These are phyloP conservation scores for Tachina grossa DNA, from an alignment of 2,888 invertebrate genomes.

Conservation along the genomic window DNA sequence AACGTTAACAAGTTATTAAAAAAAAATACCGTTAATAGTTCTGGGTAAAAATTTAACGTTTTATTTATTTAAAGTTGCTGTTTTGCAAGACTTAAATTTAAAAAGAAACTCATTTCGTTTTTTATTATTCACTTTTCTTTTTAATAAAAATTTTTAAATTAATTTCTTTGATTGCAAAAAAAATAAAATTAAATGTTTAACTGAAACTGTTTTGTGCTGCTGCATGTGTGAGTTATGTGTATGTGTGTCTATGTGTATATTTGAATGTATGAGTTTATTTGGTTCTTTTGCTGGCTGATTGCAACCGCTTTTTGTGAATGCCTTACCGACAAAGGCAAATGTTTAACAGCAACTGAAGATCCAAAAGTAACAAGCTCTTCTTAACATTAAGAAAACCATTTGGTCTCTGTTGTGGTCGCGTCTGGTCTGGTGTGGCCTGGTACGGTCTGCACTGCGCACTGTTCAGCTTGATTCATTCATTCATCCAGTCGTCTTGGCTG, in stretches of 20 bases:
- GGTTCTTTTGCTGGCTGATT: constrained; percentile 6
- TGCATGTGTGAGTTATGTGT: constrained; percentile 1
- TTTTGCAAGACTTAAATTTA: not conserved
- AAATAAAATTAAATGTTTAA: not conserved
- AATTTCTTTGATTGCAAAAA: constrained; percentile 46
- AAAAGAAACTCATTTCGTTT: constrained; percentile 2
- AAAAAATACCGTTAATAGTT: constrained; percentile 55
- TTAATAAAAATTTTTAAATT: constrained; percentile 10
- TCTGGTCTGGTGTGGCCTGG: constrained; percentile 30
- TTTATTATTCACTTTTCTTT: constrained; percentile 62
- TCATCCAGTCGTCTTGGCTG: constrained; percentile 29
- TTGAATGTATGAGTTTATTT: not conserved
- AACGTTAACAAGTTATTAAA: constrained; percentile 42
- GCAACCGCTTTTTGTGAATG: constrained; percentile 63
- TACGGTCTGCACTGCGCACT: constrained; percentile 47
- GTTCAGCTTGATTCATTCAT: constrained; percentile 21
- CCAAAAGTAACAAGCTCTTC: constrained; percentile 71
- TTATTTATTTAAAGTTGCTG: constrained; percentile 3
- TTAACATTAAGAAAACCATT: constrained; percentile 66
- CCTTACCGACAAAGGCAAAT: constrained; percentile 74
- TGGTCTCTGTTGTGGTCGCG: constrained; percentile 56
- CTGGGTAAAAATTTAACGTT: constrained; percentile 30
- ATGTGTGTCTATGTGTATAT: not conserved
- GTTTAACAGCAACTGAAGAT: constrained; percentile 75
- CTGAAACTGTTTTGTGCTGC: constrained; percentile 9